Conservation (phyloP, 2,888 invertebrate species). For the Volucella inanis region DNA sequence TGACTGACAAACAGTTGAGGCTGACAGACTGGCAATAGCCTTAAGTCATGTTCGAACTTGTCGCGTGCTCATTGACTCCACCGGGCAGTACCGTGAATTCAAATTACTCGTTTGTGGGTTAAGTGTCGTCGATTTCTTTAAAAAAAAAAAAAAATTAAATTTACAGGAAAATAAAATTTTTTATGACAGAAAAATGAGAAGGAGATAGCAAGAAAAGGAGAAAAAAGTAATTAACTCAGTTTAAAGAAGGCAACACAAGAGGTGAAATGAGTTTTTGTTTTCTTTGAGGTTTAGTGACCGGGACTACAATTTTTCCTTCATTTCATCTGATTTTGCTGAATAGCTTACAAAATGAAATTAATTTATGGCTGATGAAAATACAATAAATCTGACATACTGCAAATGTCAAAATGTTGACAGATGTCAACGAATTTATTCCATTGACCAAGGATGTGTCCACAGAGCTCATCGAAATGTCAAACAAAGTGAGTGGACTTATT, state of each 20-base stretch:
- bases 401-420: too few species aligned
- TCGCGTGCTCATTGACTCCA: slow-evolving; percentile 43
- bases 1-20: too few species aligned
- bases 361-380: background rate
- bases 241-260: slow-evolving; percentile 41
- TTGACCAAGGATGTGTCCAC: too few species aligned
- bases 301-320: slow-evolving; percentile 25
- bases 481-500: too few species aligned
- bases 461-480: too few species aligned
- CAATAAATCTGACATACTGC: background rate
- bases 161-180: slow-evolving; percentile 4
- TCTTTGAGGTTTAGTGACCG: slow-evolving; percentile 64
- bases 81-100: slow-evolving; percentile 37
- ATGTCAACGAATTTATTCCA: too few species aligned
- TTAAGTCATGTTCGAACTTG: slow-evolving; percentile 40
- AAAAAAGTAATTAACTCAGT: slow-evolving; percentile 25
- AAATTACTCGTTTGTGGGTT: slow-evolving; percentile 58
- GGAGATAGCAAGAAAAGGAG: background rate
- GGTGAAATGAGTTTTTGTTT: slow-evolving; percentile 53
- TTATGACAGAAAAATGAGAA: slow-evolving; percentile 3
- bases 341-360: slow-evolving; percentile 12
- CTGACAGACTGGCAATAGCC: slow-evolving; percentile 4
- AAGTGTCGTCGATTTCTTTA: slow-evolving; percentile 32
- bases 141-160: background rate
- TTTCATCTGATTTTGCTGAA: background rate